Conservation (phyloP, 2,797 vertebrate genomes). For the Platyrinchus mystaceus region DNA sequence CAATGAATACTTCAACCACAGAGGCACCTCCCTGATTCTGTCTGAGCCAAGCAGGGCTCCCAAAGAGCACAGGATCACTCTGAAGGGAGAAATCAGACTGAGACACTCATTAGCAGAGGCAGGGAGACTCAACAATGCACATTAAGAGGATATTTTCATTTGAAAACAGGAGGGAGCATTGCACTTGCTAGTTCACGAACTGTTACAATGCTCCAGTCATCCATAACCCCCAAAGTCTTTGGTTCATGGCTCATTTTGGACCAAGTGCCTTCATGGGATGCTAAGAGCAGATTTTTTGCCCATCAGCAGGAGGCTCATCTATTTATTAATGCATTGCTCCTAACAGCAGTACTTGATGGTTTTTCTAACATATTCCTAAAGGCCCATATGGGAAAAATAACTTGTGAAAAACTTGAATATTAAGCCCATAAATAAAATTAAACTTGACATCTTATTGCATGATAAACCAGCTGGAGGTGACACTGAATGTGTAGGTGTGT, state of each 20-base stretch:
- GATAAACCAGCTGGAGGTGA: neutral
- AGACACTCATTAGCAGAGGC: neutral
- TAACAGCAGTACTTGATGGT: neutral
- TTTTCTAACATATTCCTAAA: slow-evolving; percentile 37
- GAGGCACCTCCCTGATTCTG: neutral
- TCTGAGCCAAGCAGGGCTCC: fast-evolving
- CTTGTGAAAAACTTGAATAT: slow-evolving; percentile 28
- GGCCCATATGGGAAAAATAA: slow-evolving; percentile 16
- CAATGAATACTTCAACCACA: neutral
- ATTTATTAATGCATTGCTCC: slow-evolving; percentile 16
- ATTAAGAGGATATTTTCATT: neutral
- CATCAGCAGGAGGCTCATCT: neutral
- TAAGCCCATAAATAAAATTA: slow-evolving; percentile 43
- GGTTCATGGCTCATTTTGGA: neutral
- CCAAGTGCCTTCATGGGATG: neutral
- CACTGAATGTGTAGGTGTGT: neutral
- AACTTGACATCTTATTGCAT: neutral
- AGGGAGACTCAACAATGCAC: neutral
- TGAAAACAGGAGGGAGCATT: neutral
- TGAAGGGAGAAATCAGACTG: neutral
- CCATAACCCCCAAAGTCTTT: neutral
- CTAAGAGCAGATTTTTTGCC: slow-evolving; percentile 8
- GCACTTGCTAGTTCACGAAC: neutral
- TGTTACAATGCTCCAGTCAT: neutral
- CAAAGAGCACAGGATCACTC: neutral